Evolutionary conservation across 1,140 invertebrate genomes (phyloP).

Genomic region (Penaeus japonicus): DNA sequence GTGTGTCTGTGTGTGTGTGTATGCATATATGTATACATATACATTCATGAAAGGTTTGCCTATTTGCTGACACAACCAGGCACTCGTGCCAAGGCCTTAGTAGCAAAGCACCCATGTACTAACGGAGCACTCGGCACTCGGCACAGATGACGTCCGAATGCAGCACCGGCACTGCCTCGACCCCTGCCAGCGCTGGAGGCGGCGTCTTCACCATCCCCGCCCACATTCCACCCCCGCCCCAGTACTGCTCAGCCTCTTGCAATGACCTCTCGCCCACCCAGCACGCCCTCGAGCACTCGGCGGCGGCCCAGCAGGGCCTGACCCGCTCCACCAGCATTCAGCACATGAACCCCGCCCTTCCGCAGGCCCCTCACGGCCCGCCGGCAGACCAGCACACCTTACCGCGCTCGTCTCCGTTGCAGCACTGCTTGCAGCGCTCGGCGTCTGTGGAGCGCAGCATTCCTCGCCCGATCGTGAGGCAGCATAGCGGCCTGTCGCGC

Average conservation of each 20-base stretch:
- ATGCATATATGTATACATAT: not conserved
- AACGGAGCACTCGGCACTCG: not conserved
- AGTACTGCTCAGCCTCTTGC: constrained; percentile 57
- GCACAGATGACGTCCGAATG: constrained; percentile 35
- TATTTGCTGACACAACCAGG: not conserved
- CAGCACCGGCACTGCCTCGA: constrained; percentile 42
- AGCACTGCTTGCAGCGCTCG: constrained; percentile 25
- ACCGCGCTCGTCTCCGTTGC: constrained; percentile 18
- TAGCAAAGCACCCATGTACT: not conserved
- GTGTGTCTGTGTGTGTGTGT: not conserved
- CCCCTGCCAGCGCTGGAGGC: constrained; percentile 22
- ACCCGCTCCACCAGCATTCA: not conserved
- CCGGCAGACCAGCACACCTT: not conserved
- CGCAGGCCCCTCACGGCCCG: not conserved
- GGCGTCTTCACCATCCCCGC: constrained; percentile 57
- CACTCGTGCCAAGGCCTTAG: not conserved
- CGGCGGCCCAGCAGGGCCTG: not conserved
- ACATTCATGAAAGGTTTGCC: not conserved
- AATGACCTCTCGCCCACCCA: constrained; percentile 49
- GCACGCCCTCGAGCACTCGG: constrained; percentile 53
- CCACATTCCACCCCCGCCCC: constrained; percentile 57
- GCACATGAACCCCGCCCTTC: not conserved
- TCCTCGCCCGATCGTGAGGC: not conserved
- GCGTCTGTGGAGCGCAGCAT: constrained; percentile 20
- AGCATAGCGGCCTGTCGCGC: constrained; percentile 8